Evolutionary conservation across 2,113 vertebrate species (phyloP).

Genomic region (Coptodon bakossiorum): DNA sequence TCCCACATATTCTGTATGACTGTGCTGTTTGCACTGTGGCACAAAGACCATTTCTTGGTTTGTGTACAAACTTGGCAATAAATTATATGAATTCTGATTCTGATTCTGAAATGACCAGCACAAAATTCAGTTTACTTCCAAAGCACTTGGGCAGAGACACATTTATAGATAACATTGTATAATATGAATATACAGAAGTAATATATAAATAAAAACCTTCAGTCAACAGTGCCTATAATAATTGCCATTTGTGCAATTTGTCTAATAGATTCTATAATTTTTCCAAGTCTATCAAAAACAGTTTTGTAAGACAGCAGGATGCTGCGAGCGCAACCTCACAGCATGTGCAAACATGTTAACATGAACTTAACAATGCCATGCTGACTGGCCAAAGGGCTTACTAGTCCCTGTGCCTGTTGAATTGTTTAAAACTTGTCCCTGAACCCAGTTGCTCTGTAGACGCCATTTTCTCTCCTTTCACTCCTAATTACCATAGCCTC

Average conservation of each 20-base stretch:
- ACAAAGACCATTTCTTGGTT: background rate
- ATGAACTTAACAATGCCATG: constrained; percentile 60
- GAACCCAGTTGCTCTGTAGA: constrained; percentile 62
- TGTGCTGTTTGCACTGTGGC: background rate
- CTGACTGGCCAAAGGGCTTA: constrained; percentile 60
- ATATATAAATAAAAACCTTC: background rate
- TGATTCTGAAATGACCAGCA: background rate
- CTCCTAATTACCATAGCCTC: constrained; percentile 74
- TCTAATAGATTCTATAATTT: background rate
- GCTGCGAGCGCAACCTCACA: constrained; percentile 29
- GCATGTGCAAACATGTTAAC: constrained; percentile 57
- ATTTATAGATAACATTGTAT: background rate
- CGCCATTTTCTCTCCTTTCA: constrained; percentile 65
- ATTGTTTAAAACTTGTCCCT: constrained; percentile 64
- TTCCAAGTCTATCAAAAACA: background rate
- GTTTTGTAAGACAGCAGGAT: background rate
- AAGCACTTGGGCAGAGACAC: background rate
- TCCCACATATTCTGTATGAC: background rate
- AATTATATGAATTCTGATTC: background rate
- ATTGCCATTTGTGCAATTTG: background rate
- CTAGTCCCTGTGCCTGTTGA: constrained; percentile 51
- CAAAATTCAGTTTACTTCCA: background rate
- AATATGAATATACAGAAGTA: background rate
- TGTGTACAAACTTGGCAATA: background rate
- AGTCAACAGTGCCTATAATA: background rate